A percentile compares a stretch with the other conserved stretches of the same genome.
Conservation (phyloP, 2,888 invertebrate genomes). For the Caradrina kadenii region DNA sequence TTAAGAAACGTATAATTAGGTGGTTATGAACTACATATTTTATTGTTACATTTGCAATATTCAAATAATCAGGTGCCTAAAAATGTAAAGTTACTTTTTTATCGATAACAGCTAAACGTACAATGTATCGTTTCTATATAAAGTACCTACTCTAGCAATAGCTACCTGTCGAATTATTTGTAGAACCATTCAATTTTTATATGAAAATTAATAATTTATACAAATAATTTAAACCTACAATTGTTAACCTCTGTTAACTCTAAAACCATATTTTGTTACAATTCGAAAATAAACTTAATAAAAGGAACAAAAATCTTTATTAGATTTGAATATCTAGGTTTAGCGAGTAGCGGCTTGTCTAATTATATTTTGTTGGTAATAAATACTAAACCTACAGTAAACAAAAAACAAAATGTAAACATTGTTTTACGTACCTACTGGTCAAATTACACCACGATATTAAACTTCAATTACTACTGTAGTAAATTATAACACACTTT, state of each 20-base stretch:
- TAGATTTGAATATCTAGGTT: background rate
- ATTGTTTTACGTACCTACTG: conserved; percentile 10
- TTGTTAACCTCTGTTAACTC: background rate
- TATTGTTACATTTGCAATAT: no score
- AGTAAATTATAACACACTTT: background rate
- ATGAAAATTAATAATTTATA: no score
- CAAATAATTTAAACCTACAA: background rate
- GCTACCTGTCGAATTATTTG: no score
- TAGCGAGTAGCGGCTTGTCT: fast-evolving
- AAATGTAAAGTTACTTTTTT: no score
- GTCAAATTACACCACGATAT: background rate
- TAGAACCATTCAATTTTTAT: background rate
- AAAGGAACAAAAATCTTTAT: background rate
- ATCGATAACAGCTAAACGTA: no score
- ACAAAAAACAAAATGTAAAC: background rate
- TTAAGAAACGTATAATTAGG: no score
- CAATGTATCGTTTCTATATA: no score
- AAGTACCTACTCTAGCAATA: no score
- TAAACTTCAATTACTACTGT: background rate
- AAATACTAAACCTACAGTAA: background rate
- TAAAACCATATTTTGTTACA: background rate
- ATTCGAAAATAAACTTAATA: background rate
- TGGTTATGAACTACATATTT: no score
- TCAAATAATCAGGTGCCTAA: no score
- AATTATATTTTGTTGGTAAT: background rate